A percentile compares a stretch with the other conserved stretches of the same genome.
phyloP scores from a whole-genome alignment of 2,888 invertebrate species.

The Caenorhabditis sp. region DNA sequence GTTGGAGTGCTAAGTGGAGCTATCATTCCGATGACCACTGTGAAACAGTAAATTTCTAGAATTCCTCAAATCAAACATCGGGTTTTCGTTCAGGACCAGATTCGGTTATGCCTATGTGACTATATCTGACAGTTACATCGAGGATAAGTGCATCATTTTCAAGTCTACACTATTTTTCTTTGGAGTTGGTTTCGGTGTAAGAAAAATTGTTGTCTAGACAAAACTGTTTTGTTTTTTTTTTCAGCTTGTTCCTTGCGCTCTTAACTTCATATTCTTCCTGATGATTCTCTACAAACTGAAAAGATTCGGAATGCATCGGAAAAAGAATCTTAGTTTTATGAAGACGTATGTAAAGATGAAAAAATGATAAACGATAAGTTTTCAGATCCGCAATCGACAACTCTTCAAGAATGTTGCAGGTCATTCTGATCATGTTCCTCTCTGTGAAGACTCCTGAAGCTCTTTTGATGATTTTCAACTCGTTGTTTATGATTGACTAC shows the following conservation, averaged over 20 bases:
- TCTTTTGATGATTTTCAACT: neutral
- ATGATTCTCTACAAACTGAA: conserved; percentile 33
- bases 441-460: conserved; percentile 15
- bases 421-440: conserved; percentile 23
- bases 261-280: conserved; percentile 7
- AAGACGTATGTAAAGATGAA: neutral
- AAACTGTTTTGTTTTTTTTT: too few relatives aligned
- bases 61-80: too few relatives aligned
- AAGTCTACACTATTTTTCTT: neutral
- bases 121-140: conserved; percentile 1
- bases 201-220: too few relatives aligned
- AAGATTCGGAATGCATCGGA: neutral
- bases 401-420: conserved; percentile 21
- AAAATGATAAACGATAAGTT: neutral
- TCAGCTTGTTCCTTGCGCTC: conserved; percentile 6
- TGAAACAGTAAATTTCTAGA: neutral
- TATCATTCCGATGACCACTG: conserved; percentile 18
- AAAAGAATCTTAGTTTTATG: neutral
- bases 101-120: neutral
- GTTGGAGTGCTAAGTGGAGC: neutral
- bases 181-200: conserved; percentile 14
- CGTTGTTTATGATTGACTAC: conserved; percentile 27
- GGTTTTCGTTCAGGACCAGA: neutral
- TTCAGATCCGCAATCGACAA: neutral
- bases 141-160: conserved; percentile 28